Conservation (phyloP, 53 echinoderm and acorn worm genomes). For the Mesocentrotus franciscanus region DNA sequence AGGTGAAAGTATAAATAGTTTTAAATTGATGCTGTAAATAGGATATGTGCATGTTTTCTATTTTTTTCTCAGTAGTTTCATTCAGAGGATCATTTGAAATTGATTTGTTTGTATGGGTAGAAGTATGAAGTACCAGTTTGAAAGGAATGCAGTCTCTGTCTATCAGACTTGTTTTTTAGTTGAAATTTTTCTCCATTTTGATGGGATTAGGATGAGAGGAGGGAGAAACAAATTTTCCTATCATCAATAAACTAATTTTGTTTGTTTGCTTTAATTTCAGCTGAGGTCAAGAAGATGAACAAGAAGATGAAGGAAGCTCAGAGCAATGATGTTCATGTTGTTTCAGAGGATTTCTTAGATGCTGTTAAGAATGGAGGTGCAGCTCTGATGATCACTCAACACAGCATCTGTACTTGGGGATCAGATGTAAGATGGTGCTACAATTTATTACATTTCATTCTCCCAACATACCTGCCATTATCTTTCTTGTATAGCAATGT, state of each 20-base stretch:
- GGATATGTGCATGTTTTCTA: too few species aligned
- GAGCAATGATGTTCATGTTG: conserved; percentile 82
- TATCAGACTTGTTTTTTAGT: too few species aligned
- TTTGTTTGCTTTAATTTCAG: conserved; percentile 63
- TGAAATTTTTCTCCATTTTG: not conserved
- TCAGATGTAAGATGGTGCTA: conserved; percentile 80
- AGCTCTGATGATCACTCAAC: conserved; percentile 79
- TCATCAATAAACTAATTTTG: not conserved
- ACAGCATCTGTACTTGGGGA: conserved; percentile 91
- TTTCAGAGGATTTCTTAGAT: conserved; percentile 87
- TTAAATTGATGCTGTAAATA: too few species aligned
- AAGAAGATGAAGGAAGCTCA: conserved; percentile 83
- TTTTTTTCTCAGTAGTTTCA: too few species aligned
- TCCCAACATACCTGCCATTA: not conserved
- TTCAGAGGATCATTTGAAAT: too few species aligned
- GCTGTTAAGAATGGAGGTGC: conserved; percentile 89
- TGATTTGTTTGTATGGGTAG: too few species aligned
- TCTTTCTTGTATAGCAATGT: not conserved
- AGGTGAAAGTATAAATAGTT: too few species aligned
- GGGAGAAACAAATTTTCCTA: not conserved
- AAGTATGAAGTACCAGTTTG: too few species aligned
- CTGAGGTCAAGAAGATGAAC: conserved; percentile 87
- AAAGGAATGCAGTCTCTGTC: too few species aligned
- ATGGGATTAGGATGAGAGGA: not conserved
- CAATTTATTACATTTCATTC: not conserved